Evolutionary conservation across 2,797 vertebrate genomes (phyloP).

Genomic region (Garrulus glandarius): DNA sequence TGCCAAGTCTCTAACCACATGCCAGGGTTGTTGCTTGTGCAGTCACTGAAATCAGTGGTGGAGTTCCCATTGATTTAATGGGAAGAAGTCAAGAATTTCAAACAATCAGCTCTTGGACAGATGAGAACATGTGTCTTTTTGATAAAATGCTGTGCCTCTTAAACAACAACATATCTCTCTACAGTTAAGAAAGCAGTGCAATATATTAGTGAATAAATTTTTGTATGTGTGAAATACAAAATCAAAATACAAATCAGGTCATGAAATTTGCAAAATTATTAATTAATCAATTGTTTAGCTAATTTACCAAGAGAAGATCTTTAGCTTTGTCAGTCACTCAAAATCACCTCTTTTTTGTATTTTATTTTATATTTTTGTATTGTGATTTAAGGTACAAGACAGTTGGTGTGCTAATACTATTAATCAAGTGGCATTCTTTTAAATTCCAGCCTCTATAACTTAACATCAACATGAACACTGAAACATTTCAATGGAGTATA

Average conservation of each 20-base stretch:
- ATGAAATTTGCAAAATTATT: not conserved
- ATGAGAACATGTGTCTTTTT: not conserved
- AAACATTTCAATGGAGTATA: not conserved
- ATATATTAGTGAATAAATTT: not conserved
- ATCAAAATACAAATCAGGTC: not conserved
- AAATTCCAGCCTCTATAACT: not conserved
- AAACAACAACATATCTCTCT: not conserved
- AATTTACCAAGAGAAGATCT: not conserved
- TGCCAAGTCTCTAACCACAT: not conserved
- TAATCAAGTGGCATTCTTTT: not conserved
- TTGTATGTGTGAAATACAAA: not conserved
- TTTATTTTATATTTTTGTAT: not conserved
- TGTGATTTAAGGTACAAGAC: not conserved
- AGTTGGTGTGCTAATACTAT: not conserved
- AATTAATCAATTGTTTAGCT: not conserved
- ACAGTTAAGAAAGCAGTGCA: not conserved
- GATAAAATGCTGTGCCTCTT: not conserved
- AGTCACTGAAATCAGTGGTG: not conserved
- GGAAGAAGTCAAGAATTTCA: not conserved
- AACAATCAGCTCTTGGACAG: not conserved
- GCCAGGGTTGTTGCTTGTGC: not conserved
- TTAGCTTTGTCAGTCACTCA: not conserved
- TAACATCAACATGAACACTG: not conserved
- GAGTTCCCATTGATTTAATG: not conserved
- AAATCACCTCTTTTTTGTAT: not conserved